Percentiles rank a stretch among this genome's conserved stretches.
These are phyloP conservation scores for Arizona elegans DNA, from an alignment of 2,113 vertebrate species.

Conservation along the genomic window DNA sequence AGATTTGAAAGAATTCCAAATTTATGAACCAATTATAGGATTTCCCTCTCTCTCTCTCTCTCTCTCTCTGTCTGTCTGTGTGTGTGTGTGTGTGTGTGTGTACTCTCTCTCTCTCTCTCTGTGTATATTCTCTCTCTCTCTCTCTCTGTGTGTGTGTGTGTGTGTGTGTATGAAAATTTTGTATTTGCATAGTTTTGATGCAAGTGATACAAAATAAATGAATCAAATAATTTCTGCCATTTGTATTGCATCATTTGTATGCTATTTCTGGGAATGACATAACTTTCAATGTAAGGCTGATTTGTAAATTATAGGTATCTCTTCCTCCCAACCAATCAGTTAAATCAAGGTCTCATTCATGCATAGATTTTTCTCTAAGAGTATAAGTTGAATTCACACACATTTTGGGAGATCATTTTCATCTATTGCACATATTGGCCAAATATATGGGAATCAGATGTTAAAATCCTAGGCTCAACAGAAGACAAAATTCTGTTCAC, in stretches of 20 bases:
- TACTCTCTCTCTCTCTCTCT: background rate
- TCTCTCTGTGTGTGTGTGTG: too few species aligned
- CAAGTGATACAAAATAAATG: background rate
- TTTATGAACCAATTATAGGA: constrained; percentile 2
- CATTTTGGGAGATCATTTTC: background rate
- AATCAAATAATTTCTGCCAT: background rate
- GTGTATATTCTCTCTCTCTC: too few species aligned
- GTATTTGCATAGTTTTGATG: background rate
- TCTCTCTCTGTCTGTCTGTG: too few species aligned
- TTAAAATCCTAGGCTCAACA: background rate
- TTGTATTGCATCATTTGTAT: background rate
- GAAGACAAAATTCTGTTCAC: background rate
- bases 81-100: too few species aligned
- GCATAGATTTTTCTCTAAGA: background rate
- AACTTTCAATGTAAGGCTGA: background rate
- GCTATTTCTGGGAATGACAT: background rate
- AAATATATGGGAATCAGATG: constrained; percentile 7
- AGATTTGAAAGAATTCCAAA: background rate
- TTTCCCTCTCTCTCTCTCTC: background rate
- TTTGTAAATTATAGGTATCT: background rate
- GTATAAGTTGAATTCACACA: background rate
- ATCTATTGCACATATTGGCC: background rate
- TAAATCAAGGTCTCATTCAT: background rate
- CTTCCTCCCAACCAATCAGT: background rate
- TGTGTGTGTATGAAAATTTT: background rate